These are phyloP conservation scores for Drosophila miranda DNA, from an alignment of 1,140 invertebrate species.

Conservation along the genomic window DNA sequence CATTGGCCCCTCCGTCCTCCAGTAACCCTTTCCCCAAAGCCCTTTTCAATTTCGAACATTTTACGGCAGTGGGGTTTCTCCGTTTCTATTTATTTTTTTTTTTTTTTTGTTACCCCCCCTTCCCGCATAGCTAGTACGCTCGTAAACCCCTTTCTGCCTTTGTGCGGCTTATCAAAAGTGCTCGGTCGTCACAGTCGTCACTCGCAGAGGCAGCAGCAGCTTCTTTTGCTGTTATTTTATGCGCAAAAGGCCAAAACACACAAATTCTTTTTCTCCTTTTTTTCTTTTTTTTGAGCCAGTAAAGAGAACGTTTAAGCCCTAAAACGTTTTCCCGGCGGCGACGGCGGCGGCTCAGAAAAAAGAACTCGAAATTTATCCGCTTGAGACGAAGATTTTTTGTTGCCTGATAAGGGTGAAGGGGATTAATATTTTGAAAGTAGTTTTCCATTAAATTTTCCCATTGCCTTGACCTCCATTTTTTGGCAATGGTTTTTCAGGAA, in stretches of 20 bases:
- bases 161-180: slow-evolving; percentile 64
- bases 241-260: slow-evolving; percentile 51
- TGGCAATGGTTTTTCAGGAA: background rate
- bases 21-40: slow-evolving; percentile 12
- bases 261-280: slow-evolving; percentile 6
- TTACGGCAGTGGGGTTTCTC: slow-evolving; percentile 23
- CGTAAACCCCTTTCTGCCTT: slow-evolving; percentile 42
- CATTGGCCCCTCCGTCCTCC: background rate
- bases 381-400: background rate
- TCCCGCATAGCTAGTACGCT: background rate
- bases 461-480: slow-evolving; percentile 9
- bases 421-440: background rate
- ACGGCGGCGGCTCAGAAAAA: slow-evolving; percentile 9
- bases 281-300: background rate
- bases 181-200: slow-evolving; percentile 42
- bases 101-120: slow-evolving; percentile 8
- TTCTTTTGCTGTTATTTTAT: slow-evolving; percentile 60
- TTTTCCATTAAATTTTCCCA: background rate
- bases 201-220: slow-evolving; percentile 15
- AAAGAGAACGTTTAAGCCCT: slow-evolving; percentile 44
- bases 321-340: slow-evolving; percentile 24
- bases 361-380: slow-evolving; percentile 4
- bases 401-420: background rate
- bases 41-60: slow-evolving; percentile 68
- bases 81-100: slow-evolving; percentile 44